Base-by-base conservation (phyloP, 1,140 invertebrate species). In the Copidosoma floridanum region DNA sequence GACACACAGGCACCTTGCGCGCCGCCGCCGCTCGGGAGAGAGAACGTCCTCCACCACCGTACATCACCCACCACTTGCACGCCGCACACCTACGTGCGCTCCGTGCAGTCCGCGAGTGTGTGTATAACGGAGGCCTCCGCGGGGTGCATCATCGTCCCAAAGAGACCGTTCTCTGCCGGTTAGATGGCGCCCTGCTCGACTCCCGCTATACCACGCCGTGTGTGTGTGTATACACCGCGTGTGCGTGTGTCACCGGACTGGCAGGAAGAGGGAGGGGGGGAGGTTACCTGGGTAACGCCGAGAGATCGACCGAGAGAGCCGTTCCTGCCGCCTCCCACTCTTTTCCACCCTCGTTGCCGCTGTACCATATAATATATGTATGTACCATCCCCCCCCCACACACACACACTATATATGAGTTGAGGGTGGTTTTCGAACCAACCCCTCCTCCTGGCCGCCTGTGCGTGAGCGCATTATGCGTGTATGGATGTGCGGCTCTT, bases 71-170 rank as follows among this genome's bases (percentile, higher is more conserved):
- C n/a, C n/a, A n/a, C n/a, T n/a, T n/a, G n/a, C n/a, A n/a, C n/a
- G n/a, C n/a, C n/a, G n/a, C n/a, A n/a, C n/a, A n/a, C n/a, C n/a
- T n/a, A n/a, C n/a, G n/a, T n/a, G n/a, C n/a, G n/a, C n/a, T n/a
- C n/a, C n/a, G n/a, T n/a, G n/a, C n/a, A n/a, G n/a, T n/a, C n/a
- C n/a, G n/a, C n/a, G n/a, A n/a, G n/a, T n/a, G n/a, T n/a, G n/a
- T n/a, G n/a, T n/a, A n/a, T n/a, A n/a, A n/a, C n/a, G n/a, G n/a
- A 69, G 66, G 62, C 65, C 69, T 64, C 65, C 68, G 68, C 74
- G 73, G 75, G 70, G 71, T 72, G 71, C 75, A 77, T 77, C 70
- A n/a, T n/a, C n/a, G n/a, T n/a, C n/a, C n/a, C n/a, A n/a, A n/a
- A n/a, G n/a, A n/a, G n/a, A n/a, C n/a, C n/a, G n/a, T n/a, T 75